Evolutionary conservation across 1,140 invertebrate species (phyloP), one percentile per base, ranked within the genome.

Genomic region (Protaetia brevitarsis): DNA sequence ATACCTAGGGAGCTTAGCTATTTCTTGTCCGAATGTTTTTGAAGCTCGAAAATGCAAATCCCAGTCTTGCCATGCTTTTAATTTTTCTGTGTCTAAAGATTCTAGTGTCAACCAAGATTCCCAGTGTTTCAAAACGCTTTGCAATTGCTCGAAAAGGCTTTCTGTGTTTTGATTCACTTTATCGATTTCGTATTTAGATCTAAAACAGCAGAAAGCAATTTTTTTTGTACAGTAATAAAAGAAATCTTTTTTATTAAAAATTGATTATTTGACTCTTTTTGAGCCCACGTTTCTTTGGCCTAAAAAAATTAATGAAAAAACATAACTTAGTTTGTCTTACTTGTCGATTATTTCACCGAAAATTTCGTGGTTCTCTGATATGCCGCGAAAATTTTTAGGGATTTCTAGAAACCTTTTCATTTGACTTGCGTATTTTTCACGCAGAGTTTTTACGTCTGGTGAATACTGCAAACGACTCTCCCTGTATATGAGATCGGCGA

Each of bases 351-450:
- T 76, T 45, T 66, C 69, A 19, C 68, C 13, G 41, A 72, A 73
- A 51, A 77, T 57, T 21, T 71, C 68, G 10, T 63, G 28, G 19
- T n/a, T 62, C 28, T 74, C 69, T 21, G 71, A 77, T 6, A 80
- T 71, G 0, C 93, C 95, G 63, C 89, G 85, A 76, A 99, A 97
- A 64, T 89, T 87, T 60, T 88, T 86, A 0, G 97, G 97, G 66
- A 97, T 89, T 56, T 89, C 84, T 3, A 98, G 84, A 69, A 98
- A 96, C 65, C 91, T 86, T 68, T 94, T 90, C 73, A 99, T 82
- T 73, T 94, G 91, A 1, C 87, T 85, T 75, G 96, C 97, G 74
- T 97, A 94, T 74, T 92, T 91, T 31, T 90, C 89, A 2, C 93
- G 87, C 26, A 98, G 85, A 76, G 96, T 93, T 79, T 98, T 94